Percentiles rank a stretch among this genome's conserved stretches.
phyloP scores from a whole-genome alignment of 2,113 vertebrate genomes.

The Etia nguti region DNA sequence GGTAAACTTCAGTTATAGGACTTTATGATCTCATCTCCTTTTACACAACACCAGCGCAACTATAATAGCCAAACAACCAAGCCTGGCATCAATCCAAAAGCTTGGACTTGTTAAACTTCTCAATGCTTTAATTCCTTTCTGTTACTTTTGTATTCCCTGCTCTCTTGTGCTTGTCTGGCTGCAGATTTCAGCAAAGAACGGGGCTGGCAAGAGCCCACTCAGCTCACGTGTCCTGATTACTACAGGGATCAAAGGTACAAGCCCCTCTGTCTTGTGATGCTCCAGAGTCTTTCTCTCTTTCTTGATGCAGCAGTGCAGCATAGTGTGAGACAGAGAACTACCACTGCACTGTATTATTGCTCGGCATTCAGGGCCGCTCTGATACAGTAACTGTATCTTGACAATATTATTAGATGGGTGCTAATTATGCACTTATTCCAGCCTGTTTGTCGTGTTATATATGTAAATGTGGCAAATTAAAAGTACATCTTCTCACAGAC shows the following conservation, averaged over 20 bases:
- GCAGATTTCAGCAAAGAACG: conserved; percentile 89
- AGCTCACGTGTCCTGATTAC: conserved; percentile 86
- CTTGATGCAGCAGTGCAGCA: conserved; percentile 3
- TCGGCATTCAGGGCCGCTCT: neutral
- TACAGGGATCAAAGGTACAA: conserved; percentile 90
- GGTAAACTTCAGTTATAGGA: neutral
- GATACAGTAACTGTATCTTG: neutral
- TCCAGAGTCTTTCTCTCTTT: neutral
- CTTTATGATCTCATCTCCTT: neutral
- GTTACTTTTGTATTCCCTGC: neutral
- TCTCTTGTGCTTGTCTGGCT: neutral
- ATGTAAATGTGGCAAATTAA: neutral
- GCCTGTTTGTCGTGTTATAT: neutral
- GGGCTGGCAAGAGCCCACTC: conserved; percentile 88
- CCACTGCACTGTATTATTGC: neutral
- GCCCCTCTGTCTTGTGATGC: neutral
- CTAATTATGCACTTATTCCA: neutral
- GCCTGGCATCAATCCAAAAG: neutral
- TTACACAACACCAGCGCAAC: neutral
- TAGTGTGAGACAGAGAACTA: neutral
- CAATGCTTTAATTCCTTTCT: neutral
- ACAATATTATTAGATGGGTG: neutral
- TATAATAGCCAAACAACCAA: neutral
- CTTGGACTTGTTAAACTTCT: neutral
- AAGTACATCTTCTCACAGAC: neutral